phyloP scores from a whole-genome alignment of 2,113 vertebrate genomes.

The Mixornis gularis region DNA sequence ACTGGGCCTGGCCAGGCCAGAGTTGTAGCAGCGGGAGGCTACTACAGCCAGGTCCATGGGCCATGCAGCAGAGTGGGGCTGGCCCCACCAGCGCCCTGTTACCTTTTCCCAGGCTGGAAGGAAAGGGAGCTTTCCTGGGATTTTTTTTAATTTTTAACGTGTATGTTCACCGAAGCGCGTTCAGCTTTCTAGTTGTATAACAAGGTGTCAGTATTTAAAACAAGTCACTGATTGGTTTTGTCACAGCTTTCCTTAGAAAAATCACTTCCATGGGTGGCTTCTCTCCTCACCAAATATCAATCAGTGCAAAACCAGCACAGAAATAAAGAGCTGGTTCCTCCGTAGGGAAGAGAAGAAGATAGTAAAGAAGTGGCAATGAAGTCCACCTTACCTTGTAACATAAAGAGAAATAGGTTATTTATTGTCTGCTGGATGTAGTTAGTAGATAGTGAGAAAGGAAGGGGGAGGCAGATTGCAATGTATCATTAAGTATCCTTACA shows the following conservation, averaged over 20 bases:
- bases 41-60: background rate
- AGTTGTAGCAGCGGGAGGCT: background rate
- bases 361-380: background rate
- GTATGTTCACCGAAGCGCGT: background rate
- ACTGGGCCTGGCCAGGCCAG: too few species aligned
- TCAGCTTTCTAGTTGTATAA: background rate
- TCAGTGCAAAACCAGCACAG: background rate
- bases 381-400: background rate
- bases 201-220: background rate
- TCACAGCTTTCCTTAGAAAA: background rate
- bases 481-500: background rate
- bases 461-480: background rate
- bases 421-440: background rate
- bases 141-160: background rate
- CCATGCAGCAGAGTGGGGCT: accelerated
- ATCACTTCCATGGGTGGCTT: background rate
- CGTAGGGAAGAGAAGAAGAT: background rate
- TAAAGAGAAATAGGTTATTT: background rate
- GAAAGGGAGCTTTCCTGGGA: background rate
- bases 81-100: background rate
- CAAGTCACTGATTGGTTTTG: background rate
- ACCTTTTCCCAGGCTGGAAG: background rate
- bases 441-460: background rate
- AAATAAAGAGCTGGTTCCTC: background rate
- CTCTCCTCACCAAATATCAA: background rate